phyloP scores from a whole-genome alignment of 2,888 invertebrate genomes.

The Choreutis nemorana region DNA sequence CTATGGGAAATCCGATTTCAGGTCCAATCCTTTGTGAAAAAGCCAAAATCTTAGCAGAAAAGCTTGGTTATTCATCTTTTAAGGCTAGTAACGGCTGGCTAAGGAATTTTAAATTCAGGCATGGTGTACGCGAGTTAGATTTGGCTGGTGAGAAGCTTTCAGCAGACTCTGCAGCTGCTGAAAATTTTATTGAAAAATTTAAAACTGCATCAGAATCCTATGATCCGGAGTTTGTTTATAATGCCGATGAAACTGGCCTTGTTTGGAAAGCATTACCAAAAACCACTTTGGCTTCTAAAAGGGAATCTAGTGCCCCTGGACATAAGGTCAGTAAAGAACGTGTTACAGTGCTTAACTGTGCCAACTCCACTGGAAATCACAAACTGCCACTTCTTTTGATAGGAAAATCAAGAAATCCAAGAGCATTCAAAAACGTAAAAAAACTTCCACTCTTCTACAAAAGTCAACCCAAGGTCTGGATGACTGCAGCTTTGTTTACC shows the following conservation, averaged over 20 bases:
- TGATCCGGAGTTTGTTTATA: constrained; percentile 11
- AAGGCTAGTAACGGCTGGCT: constrained; percentile 12
- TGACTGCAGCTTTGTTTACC: no score
- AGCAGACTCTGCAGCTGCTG: constrained; percentile 12
- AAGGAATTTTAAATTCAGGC: constrained; percentile 14
- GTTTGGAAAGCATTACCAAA: constrained; percentile 16
- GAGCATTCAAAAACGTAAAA: constrained; percentile 14
- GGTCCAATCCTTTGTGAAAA: constrained; percentile 15
- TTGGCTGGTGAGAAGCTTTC: constrained; percentile 13
- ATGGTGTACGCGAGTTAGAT: constrained; percentile 12
- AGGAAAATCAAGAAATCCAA: constrained; percentile 13
- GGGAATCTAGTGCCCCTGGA: constrained; percentile 13
- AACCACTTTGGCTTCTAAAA: constrained; percentile 15
- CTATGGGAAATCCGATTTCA: constrained; percentile 15
- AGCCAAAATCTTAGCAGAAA: constrained; percentile 11
- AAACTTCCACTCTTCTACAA: constrained; percentile 13
- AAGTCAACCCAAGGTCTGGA: no score
- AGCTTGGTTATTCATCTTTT: constrained; percentile 10
- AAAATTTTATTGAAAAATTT: constrained; percentile 14
- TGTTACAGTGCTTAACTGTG: constrained; percentile 13
- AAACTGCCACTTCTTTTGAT: constrained; percentile 13
- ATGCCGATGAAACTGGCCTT: constrained; percentile 15
- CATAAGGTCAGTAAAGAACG: constrained; percentile 13
- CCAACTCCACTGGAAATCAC: constrained; percentile 13
- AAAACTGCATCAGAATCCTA: constrained; percentile 12